A percentile compares a stretch with the other conserved stretches of the same genome.
These are phyloP conservation scores for Mastacembelus armatus DNA, from an alignment of 2,797 vertebrate genomes.

Conservation along the genomic window DNA sequence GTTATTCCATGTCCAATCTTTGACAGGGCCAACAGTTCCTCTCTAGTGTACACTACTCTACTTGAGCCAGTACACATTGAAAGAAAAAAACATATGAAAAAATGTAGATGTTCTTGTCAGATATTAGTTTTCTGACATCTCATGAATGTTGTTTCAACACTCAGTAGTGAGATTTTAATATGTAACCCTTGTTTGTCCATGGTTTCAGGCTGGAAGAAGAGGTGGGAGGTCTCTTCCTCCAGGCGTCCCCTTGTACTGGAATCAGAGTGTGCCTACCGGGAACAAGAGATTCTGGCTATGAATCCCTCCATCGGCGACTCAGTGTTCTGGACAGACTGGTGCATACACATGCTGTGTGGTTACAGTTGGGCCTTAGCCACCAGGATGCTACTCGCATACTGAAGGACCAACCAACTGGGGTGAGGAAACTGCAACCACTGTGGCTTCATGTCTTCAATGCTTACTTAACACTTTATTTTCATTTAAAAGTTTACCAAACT, in stretches of 20 bases:
- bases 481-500: neutral
- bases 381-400: slow-evolving; percentile 85
- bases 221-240: slow-evolving; percentile 84
- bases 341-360: slow-evolving; percentile 92
- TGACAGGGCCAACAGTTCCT: no score
- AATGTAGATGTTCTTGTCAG: neutral
- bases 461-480: neutral
- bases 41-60: no score
- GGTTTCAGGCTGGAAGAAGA: slow-evolving; percentile 81
- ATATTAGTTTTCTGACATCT: neutral
- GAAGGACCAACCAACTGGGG: slow-evolving; percentile 88
- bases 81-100: neutral
- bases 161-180: neutral
- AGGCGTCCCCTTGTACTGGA: slow-evolving; percentile 68
- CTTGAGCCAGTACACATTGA: no score
- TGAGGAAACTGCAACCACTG: slow-evolving; percentile 72
- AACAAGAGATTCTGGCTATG: slow-evolving; percentile 92
- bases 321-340: slow-evolving; percentile 92
- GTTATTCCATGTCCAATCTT: no score
- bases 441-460: neutral
- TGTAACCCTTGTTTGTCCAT: neutral
- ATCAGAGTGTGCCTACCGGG: slow-evolving; percentile 71
- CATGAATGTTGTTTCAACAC: neutral
- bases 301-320: slow-evolving; percentile 89
- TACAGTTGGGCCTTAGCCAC: slow-evolving; percentile 89